Base-by-base conservation (phyloP, 2,888 invertebrate species). In the Microchrysa polita region DNA sequence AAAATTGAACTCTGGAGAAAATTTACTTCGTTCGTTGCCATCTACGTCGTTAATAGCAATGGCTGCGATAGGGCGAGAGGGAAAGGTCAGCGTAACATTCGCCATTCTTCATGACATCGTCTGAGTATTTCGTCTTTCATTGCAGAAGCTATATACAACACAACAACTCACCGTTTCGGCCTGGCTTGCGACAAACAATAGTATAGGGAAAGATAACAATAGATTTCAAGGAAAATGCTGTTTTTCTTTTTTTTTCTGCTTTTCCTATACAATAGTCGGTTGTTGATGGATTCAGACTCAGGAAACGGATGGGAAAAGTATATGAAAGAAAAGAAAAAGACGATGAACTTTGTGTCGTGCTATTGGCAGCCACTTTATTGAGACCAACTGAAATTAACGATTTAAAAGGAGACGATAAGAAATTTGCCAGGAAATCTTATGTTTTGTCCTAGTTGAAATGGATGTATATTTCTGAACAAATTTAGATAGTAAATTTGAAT, bases 351-450 rank as follows among this genome's bases (percentile, higher is more conserved):
- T 48, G 4, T 48, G 48, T 48, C 48, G 48, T 48, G 48, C 48
- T 48, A 48, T 48, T 48, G 48, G 48, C 48, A 48, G 48, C 48
- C 48, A 48, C 48, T 48, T 48, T 48, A 48, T 48, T n/a, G 48
- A 4, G 2, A 48, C 48, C 48, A 48, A 48, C 2, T 48, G 48
- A 48, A 48, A 48, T 48, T 48, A 48, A 48, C 12, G 48, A 48
- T 48, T 48, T 5, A 48, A 48, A 48, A n/a, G 10, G 10, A 48
- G 48, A 12, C 48, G 48, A 48, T n/a, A n/a, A 48, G 4, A 12
- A 12, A 4, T n/a, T 48, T 48, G 4, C 12, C 48, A 12, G 10
- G 48, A 12, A 48, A 48, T 48, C 2, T 7, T 48, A 12, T 48
- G 7, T 7, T 34, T 34, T 7, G 27, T n/a, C n/a, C n/a, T n/a